These are phyloP conservation scores for Cyrtonyx montezumae DNA, from an alignment of 2,113 vertebrate species.

Conservation along the genomic window DNA sequence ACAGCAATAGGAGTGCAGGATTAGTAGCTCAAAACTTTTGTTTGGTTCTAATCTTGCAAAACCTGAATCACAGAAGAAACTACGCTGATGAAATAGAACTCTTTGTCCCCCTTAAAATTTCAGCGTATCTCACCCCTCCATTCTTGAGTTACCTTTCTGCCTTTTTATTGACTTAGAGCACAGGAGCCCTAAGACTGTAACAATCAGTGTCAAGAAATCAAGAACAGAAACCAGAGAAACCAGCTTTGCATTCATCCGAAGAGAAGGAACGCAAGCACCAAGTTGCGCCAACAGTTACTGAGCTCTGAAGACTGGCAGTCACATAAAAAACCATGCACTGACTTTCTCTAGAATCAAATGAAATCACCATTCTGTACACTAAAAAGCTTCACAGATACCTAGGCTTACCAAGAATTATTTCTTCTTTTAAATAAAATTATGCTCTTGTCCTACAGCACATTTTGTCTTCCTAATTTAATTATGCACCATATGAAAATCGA, in stretches of 20 bases:
- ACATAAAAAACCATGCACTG: neutral
- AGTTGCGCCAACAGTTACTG: neutral
- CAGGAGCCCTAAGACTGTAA: neutral
- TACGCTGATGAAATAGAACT: neutral
- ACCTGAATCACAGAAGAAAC: accelerated
- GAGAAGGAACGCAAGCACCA: neutral
- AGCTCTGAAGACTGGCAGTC: neutral
- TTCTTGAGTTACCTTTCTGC: neutral
- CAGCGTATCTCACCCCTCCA: neutral
- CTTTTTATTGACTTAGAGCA: accelerated
- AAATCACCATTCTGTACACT: accelerated
- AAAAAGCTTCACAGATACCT: neutral
- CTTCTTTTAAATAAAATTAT: neutral
- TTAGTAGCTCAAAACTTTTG: neutral
- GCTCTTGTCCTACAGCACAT: constrained; percentile 4
- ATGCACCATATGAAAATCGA: neutral
- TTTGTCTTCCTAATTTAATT: neutral
- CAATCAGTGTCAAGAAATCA: neutral
- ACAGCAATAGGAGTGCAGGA: neutral
- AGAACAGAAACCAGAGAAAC: neutral
- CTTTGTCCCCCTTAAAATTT: neutral
- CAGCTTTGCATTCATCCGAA: neutral
- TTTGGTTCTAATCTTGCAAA: neutral
- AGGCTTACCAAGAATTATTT: neutral
- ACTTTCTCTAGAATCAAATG: neutral